phyloP scores from a whole-genome alignment of 2,888 invertebrate genomes.

The Argyresthia albistria region DNA sequence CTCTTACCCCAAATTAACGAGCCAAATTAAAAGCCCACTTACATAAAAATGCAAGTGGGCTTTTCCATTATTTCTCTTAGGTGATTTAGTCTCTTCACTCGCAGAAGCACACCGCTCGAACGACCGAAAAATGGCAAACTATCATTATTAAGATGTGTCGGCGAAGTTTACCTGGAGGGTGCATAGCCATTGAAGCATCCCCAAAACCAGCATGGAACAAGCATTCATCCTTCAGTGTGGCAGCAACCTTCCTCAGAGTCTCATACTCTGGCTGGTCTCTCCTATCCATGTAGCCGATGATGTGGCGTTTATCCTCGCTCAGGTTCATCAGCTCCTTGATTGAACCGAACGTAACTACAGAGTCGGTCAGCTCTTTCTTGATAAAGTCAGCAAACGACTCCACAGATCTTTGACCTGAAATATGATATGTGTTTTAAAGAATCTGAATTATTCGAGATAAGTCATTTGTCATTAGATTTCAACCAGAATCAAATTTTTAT shows the following conservation, averaged over 20 bases:
- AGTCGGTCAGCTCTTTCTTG: slow-evolving; percentile 89
- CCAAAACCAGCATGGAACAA: slow-evolving; percentile 94
- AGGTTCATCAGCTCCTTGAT: slow-evolving; percentile 81
- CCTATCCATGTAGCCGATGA: slow-evolving; percentile 92
- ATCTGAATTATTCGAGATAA: background rate
- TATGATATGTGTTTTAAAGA: background rate
- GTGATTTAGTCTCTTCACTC: no score
- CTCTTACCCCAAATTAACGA: no score
- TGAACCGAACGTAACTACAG: slow-evolving; percentile 83
- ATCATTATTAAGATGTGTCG: no score
- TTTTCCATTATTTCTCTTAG: no score
- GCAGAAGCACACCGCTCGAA: no score
- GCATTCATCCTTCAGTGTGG: slow-evolving; percentile 95
- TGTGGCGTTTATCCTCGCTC: slow-evolving; percentile 86
- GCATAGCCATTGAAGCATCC: slow-evolving; percentile 85
- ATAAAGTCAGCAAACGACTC: slow-evolving; percentile 94
- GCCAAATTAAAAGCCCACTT: no score
- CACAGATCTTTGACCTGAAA: slow-evolving; percentile 81
- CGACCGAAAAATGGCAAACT: no score
- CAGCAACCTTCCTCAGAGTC: slow-evolving; percentile 85
- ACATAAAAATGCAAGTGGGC: no score
- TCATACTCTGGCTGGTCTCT: slow-evolving; percentile 87
- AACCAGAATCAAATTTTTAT: no score
- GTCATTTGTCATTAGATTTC: background rate
- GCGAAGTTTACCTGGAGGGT: slow-evolving; percentile 82